phyloP scores from a whole-genome alignment of 2,113 vertebrate genomes.

The Cettia cetti region DNA sequence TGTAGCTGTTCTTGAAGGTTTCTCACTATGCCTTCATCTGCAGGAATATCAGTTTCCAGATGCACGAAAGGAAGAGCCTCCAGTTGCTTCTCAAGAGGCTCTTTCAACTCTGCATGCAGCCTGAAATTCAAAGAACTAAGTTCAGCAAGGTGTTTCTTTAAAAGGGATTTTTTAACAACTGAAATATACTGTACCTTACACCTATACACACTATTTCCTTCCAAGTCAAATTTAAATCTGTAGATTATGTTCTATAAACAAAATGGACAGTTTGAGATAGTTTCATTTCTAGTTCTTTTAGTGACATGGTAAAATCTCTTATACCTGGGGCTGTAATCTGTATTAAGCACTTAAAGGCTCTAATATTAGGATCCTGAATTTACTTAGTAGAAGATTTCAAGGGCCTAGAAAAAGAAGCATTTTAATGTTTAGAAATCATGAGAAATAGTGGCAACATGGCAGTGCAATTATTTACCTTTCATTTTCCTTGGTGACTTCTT shows the following conservation, averaged over 20 bases:
- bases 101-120: conserved; percentile 83
- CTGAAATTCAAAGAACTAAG: conserved; percentile 60
- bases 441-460: not conserved
- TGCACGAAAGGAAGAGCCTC: conserved; percentile 71
- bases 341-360: not conserved
- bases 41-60: conserved; percentile 51
- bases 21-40: conserved; percentile 74
- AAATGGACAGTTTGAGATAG: not conserved
- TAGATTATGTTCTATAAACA: not conserved
- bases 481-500: conserved; percentile 87
- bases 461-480: conserved; percentile 80
- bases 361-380: not conserved
- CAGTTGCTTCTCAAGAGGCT: conserved; percentile 82
- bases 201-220: not conserved
- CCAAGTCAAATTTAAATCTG: not conserved
- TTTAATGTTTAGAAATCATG: not conserved
- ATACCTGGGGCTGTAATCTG: not conserved
- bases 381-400: not conserved
- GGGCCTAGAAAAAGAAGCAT: not conserved
- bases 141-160: not conserved
- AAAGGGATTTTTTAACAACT: not conserved
- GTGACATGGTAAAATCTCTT: not conserved
- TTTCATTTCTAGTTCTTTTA: not conserved
- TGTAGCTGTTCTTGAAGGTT: conserved; percentile 86
- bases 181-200: not conserved